Percentiles rank a stretch among this genome's conserved stretches.
Conservation (phyloP, 1,140 invertebrate species). For the Pissodes strobi region DNA sequence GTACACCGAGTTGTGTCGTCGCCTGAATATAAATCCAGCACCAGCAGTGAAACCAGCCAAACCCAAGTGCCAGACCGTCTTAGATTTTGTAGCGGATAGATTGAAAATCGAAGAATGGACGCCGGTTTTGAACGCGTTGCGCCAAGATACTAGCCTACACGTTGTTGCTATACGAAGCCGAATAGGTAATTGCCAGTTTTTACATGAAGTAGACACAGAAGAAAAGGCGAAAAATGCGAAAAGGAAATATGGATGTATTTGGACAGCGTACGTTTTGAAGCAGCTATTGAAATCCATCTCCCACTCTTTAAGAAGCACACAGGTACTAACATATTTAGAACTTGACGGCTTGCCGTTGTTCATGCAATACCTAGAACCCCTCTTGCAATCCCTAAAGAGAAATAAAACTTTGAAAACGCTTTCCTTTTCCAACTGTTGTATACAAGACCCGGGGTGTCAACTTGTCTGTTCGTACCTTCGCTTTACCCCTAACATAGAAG, state of each 20-base stretch:
- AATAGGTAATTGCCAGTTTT: slow-evolving; percentile 56
- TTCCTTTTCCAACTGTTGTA: slow-evolving; percentile 63
- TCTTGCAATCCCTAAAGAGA: slow-evolving; percentile 60
- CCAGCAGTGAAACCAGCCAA: slow-evolving; percentile 51
- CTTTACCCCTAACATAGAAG: slow-evolving; percentile 63
- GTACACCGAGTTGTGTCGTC: slow-evolving; percentile 53
- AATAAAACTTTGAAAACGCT: slow-evolving; percentile 65
- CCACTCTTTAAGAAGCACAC: slow-evolving; percentile 62
- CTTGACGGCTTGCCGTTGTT: slow-evolving; percentile 68
- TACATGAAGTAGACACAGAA: slow-evolving; percentile 63
- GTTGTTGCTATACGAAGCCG: slow-evolving; percentile 60
- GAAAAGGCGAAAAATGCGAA: slow-evolving; percentile 56
- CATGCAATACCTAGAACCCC: slow-evolving; percentile 63
- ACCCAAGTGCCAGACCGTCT: slow-evolving; percentile 54
- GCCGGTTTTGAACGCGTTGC: slow-evolving; percentile 68
- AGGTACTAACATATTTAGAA: slow-evolving; percentile 60
- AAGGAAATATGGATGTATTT: slow-evolving; percentile 48
- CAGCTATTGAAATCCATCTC: slow-evolving; percentile 55
- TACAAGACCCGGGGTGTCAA: slow-evolving; percentile 68
- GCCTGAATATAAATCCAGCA: slow-evolving; percentile 48
- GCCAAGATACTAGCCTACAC: slow-evolving; percentile 66
- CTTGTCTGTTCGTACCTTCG: slow-evolving; percentile 64
- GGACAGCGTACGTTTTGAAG: slow-evolving; percentile 51
- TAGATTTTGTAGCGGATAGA: slow-evolving; percentile 70
- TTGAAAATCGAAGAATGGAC: slow-evolving; percentile 71